Conservation (phyloP, 2,888 invertebrate genomes). For the Epiblema foenella region DNA sequence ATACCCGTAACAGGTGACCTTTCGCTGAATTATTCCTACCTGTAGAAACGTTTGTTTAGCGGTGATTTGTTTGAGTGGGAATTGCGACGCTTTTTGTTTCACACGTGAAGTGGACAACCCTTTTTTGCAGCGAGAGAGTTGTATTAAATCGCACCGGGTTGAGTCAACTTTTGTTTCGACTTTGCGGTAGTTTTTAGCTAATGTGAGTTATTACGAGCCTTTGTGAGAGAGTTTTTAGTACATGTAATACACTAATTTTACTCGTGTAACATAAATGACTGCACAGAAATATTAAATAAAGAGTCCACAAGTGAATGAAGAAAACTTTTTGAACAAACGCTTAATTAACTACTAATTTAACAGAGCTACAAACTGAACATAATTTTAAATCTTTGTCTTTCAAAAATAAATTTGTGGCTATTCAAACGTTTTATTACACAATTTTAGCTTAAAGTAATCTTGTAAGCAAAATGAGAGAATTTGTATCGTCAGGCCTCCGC, state of each 20-base stretch:
- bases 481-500: conserved; percentile 46
- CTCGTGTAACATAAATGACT: conserved; percentile 9
- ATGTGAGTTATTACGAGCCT: conserved; percentile 31
- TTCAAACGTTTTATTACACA: conserved; percentile 46
- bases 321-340: conserved; percentile 12
- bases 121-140: conserved; percentile 51
- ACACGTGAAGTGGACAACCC: conserved; percentile 55
- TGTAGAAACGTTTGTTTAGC: conserved; percentile 82
- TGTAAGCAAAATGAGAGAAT: conserved; percentile 46
- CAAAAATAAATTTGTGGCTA: conserved; percentile 44
- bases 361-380: conserved; percentile 33
- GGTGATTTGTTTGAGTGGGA: conserved; percentile 80
- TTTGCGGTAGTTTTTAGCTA: conserved; percentile 38
- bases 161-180: conserved; percentile 37
- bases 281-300: conserved; percentile 2
- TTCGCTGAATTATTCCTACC: conserved; percentile 82
- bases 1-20: conserved; percentile 84
- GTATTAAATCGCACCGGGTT: conserved; percentile 37
- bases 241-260: conserved; percentile 10
- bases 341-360: conserved; percentile 25
- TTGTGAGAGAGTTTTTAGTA: conserved; percentile 23
- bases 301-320: not conserved
- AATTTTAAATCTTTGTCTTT: conserved; percentile 40
- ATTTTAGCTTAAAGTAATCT: conserved; percentile 45
- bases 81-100: conserved; percentile 67